Evolutionary conservation across 2,888 invertebrate genomes (phyloP).

Genomic region (Xiphydria camelus): DNA sequence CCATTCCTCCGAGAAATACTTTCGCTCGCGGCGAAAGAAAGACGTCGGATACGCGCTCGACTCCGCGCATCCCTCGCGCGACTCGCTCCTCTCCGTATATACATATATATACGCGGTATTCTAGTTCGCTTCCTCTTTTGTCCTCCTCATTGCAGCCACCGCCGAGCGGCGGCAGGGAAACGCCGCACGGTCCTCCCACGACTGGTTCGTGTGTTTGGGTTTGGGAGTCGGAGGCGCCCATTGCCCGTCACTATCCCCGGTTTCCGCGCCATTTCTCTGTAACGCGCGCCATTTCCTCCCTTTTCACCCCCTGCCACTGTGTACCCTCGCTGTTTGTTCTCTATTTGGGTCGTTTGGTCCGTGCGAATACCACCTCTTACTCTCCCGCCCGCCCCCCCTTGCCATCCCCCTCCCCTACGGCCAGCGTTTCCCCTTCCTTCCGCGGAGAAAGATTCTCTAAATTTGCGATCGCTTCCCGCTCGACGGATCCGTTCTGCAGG

Average conservation of each 20-base stretch:
- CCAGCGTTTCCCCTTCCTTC: constrained; percentile 27
- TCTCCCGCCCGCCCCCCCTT: constrained; percentile 21
- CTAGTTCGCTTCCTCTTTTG: constrained; percentile 50
- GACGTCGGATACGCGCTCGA: too few species aligned
- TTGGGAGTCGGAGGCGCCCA: constrained; percentile 37
- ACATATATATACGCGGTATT: constrained; percentile 34
- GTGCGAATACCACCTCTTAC: constrained; percentile 53
- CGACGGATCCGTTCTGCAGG: too few species aligned
- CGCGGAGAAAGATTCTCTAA: constrained; percentile 43
- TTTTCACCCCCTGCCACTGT: constrained; percentile 42
- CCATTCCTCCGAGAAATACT: too few species aligned
- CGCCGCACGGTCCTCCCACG: constrained; percentile 26
- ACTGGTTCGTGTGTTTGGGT: constrained; percentile 25
- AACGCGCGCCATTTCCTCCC: constrained; percentile 58
- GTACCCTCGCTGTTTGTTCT: constrained; percentile 49
- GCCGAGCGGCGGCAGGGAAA: constrained; percentile 10
- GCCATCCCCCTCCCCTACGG: constrained; percentile 19
- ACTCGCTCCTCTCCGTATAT: constrained; percentile 33
- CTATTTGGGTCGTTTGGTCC: constrained; percentile 56
- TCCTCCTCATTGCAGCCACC: constrained; percentile 33
- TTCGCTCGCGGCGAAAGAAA: background rate
- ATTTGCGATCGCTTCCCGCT: constrained; percentile 34
- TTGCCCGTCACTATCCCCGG: constrained; percentile 56
- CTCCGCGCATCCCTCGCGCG: too few species aligned
- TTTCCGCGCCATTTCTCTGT: constrained; percentile 58